Conservation (phyloP, 2,888 invertebrate species). For the Holacanthella duospinosa region DNA sequence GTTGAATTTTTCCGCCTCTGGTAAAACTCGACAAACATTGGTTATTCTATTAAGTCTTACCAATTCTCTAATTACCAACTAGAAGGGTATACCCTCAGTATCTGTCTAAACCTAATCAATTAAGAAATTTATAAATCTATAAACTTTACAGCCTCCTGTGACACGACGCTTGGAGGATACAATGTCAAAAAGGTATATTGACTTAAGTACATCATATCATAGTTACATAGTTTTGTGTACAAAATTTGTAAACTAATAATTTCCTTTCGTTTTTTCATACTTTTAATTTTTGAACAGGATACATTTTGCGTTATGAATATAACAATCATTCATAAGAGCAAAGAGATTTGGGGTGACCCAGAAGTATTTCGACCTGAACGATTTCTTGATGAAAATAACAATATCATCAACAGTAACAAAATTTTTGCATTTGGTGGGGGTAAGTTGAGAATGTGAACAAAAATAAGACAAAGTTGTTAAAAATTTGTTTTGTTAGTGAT, state of each 20-base stretch:
- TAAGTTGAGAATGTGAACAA: background rate
- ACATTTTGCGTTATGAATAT: background rate
- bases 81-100: too few species aligned
- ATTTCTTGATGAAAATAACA: background rate
- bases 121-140: too few species aligned
- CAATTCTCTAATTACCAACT: too few species aligned
- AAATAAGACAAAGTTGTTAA: background rate
- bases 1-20: too few species aligned
- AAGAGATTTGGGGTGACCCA: background rate
- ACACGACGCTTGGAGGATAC: background rate
- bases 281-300: too few species aligned
- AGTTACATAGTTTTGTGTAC: too few species aligned
- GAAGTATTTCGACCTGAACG: background rate
- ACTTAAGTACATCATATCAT: too few species aligned
- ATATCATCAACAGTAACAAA: background rate
- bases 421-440: background rate
- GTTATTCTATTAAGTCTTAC: too few species aligned
- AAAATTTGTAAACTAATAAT: too few species aligned
- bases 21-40: too few species aligned
- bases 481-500: background rate
- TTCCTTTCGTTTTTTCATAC: too few species aligned
- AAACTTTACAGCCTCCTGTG: too few species aligned
- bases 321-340: background rate
- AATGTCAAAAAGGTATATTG: background rate
- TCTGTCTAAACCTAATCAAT: background rate